These are phyloP conservation scores for Amphiprion clarkii DNA, from an alignment of 2,797 vertebrate species.

Conservation along the genomic window DNA sequence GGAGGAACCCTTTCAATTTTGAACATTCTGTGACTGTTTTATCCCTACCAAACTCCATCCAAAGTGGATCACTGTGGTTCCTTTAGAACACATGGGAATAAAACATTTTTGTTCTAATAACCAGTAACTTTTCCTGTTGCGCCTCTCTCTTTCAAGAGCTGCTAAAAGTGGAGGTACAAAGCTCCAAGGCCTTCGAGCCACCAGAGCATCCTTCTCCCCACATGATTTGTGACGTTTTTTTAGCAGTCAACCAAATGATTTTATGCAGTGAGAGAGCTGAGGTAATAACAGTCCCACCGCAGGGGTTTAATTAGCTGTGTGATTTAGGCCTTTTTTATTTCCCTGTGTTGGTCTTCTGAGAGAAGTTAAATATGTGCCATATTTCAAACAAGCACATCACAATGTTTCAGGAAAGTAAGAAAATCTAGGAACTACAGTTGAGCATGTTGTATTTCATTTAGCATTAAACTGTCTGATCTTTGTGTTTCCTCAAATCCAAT, in stretches of 20 bases:
- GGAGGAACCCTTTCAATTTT: no score
- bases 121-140: no score
- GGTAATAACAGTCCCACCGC: conserved; percentile 8
- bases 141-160: background rate
- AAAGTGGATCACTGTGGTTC: no score
- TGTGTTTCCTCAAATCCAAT: no score
- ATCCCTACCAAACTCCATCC: no score
- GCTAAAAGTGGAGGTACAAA: background rate
- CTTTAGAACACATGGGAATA: no score
- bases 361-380: conserved; percentile 4
- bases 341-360: background rate
- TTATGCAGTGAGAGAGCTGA: background rate
- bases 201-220: background rate
- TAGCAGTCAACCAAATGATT: conserved; percentile 16
- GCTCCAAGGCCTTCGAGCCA: background rate
- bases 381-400: background rate
- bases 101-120: no score
- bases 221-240: conserved; percentile 12
- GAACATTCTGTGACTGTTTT: no score
- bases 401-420: background rate
- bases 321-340: conserved; percentile 7
- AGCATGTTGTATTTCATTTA: background rate
- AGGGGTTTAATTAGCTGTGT: conserved; percentile 18
- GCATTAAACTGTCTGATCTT: no score
- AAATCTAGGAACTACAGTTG: background rate